Evolutionary conservation across 2,113 vertebrate genomes (phyloP).

Genomic region (Tamias sibiricus): DNA sequence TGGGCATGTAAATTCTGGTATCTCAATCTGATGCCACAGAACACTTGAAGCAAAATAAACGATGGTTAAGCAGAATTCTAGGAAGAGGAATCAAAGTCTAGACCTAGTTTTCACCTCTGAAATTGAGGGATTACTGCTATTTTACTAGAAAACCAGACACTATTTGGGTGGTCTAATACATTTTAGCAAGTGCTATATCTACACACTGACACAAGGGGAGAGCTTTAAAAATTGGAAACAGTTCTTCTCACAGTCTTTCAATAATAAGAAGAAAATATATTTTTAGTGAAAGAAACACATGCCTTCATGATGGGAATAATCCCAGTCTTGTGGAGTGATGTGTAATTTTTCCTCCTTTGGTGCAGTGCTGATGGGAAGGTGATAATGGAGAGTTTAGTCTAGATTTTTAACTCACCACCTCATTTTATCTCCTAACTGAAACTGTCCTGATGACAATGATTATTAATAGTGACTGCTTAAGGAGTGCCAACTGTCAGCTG

Average conservation of each 20-base stretch:
- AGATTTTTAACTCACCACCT: slow-evolving; percentile 32
- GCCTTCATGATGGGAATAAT: neutral
- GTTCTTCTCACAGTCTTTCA: neutral
- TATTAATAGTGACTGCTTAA: slow-evolving; percentile 48
- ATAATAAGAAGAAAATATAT: neutral
- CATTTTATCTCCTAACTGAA: slow-evolving; percentile 50
- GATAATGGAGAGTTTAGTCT: neutral
- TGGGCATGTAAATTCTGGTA: neutral
- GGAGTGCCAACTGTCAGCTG: neutral
- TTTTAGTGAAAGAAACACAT: neutral
- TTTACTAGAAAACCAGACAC: neutral
- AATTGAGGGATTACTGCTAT: neutral
- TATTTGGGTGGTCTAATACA: neutral
- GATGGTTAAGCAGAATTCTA: neutral
- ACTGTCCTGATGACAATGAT: neutral
- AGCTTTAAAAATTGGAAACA: neutral
- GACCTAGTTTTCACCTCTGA: neutral
- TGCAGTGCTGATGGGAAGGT: neutral
- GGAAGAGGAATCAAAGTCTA: neutral
- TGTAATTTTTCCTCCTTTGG: neutral
- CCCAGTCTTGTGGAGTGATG: neutral
- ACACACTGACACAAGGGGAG: neutral
- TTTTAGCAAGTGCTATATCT: slow-evolving; percentile 22
- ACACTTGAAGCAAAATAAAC: slow-evolving; percentile 33
- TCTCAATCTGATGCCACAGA: neutral